Evolutionary conservation across 2,888 invertebrate species (phyloP).

Genomic region (Ischnura elegans): DNA sequence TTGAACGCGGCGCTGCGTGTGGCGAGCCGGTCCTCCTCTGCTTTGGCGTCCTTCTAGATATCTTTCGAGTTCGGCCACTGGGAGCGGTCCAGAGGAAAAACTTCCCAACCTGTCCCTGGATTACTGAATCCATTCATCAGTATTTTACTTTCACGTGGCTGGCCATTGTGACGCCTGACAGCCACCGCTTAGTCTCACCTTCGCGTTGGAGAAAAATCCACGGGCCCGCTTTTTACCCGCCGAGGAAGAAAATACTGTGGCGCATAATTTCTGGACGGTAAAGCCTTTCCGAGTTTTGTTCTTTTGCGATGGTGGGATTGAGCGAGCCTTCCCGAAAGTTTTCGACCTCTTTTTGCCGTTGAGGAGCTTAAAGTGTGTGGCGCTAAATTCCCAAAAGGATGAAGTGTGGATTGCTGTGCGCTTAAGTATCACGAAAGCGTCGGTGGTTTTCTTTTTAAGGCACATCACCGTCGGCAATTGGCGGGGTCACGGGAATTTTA

Average conservation of each 20-base stretch:
- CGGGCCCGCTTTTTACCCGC: background rate
- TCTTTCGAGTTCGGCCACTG: background rate
- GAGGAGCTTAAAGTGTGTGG: slow-evolving; percentile 6
- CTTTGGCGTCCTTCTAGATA: background rate
- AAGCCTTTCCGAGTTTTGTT: background rate
- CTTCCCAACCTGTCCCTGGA: background rate
- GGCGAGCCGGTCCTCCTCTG: background rate
- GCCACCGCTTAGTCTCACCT: background rate
- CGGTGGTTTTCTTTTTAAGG: background rate
- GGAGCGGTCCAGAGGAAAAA: background rate
- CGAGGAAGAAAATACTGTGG: background rate
- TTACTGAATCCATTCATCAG: background rate
- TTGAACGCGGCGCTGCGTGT: background rate
- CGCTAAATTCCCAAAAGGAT: background rate
- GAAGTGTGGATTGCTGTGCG: background rate
- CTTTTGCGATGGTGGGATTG: background rate
- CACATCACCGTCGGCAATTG: background rate
- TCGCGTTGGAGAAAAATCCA: background rate
- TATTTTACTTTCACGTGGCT: background rate
- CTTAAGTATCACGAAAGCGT: background rate
- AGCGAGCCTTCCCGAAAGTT: too few relatives aligned
- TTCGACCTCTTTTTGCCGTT: background rate
- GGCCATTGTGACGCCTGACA: background rate
- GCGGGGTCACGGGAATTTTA: too few relatives aligned
- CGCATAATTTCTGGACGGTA: background rate